phyloP scores from a whole-genome alignment of 2,888 invertebrate species.

The Athalia circularis region DNA sequence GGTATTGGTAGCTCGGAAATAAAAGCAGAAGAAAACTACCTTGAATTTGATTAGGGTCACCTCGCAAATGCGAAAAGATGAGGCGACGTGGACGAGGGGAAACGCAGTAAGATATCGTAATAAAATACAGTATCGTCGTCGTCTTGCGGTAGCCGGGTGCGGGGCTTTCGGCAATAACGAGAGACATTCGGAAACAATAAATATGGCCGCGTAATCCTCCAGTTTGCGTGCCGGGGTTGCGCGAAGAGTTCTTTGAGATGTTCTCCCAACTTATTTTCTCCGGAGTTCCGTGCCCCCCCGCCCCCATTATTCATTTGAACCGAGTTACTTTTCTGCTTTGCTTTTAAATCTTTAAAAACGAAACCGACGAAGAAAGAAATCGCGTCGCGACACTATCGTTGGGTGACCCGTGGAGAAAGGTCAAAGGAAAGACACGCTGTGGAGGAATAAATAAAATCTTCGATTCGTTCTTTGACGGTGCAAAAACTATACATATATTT shows the following conservation, averaged over 20 bases:
- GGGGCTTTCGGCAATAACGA: slow-evolving; percentile 37
- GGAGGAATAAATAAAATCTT: background rate
- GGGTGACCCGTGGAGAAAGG: slow-evolving; percentile 26
- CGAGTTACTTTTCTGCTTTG: slow-evolving; percentile 14
- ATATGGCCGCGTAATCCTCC: slow-evolving; percentile 33
- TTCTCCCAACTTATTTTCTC: slow-evolving; percentile 3
- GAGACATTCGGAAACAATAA: slow-evolving; percentile 43
- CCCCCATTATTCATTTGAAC: slow-evolving; percentile 26
- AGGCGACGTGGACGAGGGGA: slow-evolving; percentile 10
- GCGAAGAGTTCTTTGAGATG: slow-evolving; percentile 34
- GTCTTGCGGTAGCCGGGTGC: background rate
- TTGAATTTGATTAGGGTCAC: slow-evolving; percentile 33
- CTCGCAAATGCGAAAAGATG: slow-evolving; percentile 29
- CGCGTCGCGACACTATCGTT: slow-evolving; percentile 3
- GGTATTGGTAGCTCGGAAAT: background rate
- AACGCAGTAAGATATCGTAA: slow-evolving; percentile 33
- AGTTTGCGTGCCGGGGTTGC: slow-evolving; percentile 41
- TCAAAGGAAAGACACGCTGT: background rate
- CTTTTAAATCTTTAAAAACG: slow-evolving; percentile 27
- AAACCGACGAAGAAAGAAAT: background rate
- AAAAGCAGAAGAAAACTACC: slow-evolving; percentile 4
- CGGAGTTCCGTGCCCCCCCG: slow-evolving; percentile 17
- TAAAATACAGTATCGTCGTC: slow-evolving; percentile 20
- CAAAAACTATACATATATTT: too few species aligned
- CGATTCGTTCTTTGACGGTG: background rate